Evolutionary conservation across 2,797 vertebrate genomes (phyloP).

Genomic region (Sphenopsis melanotis): DNA sequence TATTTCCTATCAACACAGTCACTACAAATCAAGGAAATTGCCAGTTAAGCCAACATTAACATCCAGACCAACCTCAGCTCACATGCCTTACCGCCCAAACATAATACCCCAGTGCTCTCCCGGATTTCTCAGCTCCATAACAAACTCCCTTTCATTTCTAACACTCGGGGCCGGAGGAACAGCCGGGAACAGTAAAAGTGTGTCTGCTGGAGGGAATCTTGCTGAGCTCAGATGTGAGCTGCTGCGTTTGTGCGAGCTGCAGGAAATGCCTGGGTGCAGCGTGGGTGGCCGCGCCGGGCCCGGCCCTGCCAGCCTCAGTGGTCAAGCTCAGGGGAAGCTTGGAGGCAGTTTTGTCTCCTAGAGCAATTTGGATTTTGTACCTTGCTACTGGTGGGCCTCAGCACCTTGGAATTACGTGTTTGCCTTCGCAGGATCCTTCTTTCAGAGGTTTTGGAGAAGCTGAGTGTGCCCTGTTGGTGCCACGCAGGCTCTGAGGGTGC

Average conservation of each 20-base stretch:
- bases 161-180: not conserved
- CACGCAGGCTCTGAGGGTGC: not conserved
- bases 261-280: not conserved
- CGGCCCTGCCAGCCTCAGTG: not conserved
- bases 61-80: slow-evolving; percentile 53
- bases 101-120: slow-evolving; percentile 38
- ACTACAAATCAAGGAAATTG: slow-evolving; percentile 63
- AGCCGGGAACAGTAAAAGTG: slow-evolving; percentile 29
- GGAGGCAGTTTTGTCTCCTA: not conserved
- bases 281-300: slow-evolving; percentile 25
- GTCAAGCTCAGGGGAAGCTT: not conserved
- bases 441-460: not conserved
- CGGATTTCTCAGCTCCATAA: slow-evolving; percentile 41
- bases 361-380: not conserved
- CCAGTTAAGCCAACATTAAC: slow-evolving; percentile 59
- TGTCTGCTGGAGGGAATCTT: slow-evolving; percentile 53
- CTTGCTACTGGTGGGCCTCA: not conserved
- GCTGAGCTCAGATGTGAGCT: slow-evolving; percentile 24
- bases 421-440: not conserved
- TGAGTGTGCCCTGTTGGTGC: rapidly evolving
- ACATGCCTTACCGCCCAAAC: slow-evolving; percentile 48
- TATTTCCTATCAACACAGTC: slow-evolving; percentile 69
- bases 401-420: not conserved
- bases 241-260: not conserved
- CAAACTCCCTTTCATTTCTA: slow-evolving; percentile 46